These are phyloP conservation scores for Forbesichthys agassizii DNA, from an alignment of 2,113 vertebrate genomes.

Conservation along the genomic window DNA sequence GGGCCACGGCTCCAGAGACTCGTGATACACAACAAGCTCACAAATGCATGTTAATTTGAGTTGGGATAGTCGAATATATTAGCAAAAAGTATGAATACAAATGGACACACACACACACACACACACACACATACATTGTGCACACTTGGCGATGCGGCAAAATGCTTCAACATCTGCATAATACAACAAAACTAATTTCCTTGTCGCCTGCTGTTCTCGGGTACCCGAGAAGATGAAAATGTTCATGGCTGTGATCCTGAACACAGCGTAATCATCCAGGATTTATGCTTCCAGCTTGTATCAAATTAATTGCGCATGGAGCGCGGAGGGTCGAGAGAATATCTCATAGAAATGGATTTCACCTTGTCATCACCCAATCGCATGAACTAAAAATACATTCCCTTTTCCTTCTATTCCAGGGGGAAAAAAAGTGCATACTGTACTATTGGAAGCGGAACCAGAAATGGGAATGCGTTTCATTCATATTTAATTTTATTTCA, in stretches of 20 bases:
- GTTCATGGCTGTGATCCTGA: conserved; percentile 63
- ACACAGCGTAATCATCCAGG: conserved; percentile 71
- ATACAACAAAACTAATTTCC: conserved; percentile 72
- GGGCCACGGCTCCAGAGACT: conserved; percentile 27
- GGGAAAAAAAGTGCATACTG: conserved; percentile 15
- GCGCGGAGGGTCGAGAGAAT: conserved; percentile 55
- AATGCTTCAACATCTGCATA: conserved; percentile 63
- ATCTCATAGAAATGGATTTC: conserved; percentile 67
- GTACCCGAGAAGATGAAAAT: conserved; percentile 62
- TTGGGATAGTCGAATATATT: conserved; percentile 1
- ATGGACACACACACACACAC: conserved; percentile 8
- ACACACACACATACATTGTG: conserved; percentile 18
- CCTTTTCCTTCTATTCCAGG: conserved; percentile 29
- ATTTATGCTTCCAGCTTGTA: conserved; percentile 71
- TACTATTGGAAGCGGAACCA: conserved; percentile 9
- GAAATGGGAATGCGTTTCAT: conserved; percentile 22
- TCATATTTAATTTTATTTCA: conserved; percentile 41
- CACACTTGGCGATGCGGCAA: conserved; percentile 53
- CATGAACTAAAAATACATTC: conserved; percentile 51
- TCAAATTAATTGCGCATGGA: conserved; percentile 73
- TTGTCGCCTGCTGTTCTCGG: conserved; percentile 63
- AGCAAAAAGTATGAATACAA: conserved; percentile 19
- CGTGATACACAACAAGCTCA: conserved; percentile 20
- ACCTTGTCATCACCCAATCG: conserved; percentile 54
- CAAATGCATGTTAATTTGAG: conserved; percentile 21